These are phyloP conservation scores for Phrynocephalus versicolor DNA, from an alignment of 2,113 vertebrate species.

Conservation along the genomic window DNA sequence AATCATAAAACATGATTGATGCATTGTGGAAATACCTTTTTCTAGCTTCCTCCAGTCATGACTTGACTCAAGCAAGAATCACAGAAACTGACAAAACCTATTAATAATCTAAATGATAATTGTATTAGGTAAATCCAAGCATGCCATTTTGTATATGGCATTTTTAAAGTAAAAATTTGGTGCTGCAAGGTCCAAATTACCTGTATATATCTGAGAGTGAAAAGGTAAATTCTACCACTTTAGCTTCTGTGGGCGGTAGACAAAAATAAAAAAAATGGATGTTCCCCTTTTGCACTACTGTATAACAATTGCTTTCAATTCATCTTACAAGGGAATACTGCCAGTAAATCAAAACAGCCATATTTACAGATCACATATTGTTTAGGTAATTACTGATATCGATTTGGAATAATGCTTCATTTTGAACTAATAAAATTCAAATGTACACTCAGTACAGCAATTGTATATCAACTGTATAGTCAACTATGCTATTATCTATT, in stretches of 20 bases:
- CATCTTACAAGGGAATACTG: too few relatives aligned
- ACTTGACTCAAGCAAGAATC: constrained; percentile 50
- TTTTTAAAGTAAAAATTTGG: constrained; percentile 35
- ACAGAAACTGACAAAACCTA: constrained; percentile 42
- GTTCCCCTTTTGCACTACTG: too few relatives aligned
- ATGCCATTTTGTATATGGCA: background rate
- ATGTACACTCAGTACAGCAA: background rate
- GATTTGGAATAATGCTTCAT: too few relatives aligned
- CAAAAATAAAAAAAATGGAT: too few relatives aligned
- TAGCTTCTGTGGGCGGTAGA: too few relatives aligned
- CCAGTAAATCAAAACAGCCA: too few relatives aligned
- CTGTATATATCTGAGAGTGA: background rate
- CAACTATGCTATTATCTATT: background rate
- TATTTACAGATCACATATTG: too few relatives aligned
- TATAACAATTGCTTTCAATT: too few relatives aligned
- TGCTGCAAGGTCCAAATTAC: background rate
- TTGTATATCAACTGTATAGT: background rate
- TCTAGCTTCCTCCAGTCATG: constrained; percentile 50
- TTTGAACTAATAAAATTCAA: background rate
- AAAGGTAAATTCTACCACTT: background rate
- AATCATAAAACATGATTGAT: constrained; percentile 44
- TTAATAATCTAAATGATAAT: constrained; percentile 28
- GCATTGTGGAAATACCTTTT: constrained; percentile 59
- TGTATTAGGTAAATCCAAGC: constrained; percentile 15
- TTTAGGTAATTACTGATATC: too few relatives aligned